Conservation (phyloP, 2,888 invertebrate species). For the Drosophila setosimentum region DNA sequence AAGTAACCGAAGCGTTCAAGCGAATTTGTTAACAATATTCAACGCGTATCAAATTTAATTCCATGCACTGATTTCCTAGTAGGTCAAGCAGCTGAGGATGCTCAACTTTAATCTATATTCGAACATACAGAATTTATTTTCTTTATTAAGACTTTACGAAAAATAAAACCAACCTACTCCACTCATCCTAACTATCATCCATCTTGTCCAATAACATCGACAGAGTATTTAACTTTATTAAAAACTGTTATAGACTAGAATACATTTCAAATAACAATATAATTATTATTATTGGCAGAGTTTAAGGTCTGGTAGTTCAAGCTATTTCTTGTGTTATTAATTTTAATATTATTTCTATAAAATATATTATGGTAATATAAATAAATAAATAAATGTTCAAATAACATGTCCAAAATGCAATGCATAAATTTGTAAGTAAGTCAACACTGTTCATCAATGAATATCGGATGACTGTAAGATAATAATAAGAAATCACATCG, state of each 20-base stretch:
- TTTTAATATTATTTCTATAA: background rate
- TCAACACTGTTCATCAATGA: too few species aligned
- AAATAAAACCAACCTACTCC: background rate
- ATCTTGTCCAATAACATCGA: background rate
- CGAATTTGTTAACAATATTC: background rate
- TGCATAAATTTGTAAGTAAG: too few species aligned
- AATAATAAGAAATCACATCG: background rate
- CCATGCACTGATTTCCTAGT: background rate
- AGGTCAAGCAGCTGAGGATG: background rate
- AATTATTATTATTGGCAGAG: background rate
- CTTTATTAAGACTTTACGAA: too few species aligned
- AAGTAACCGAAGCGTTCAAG: slow-evolving; percentile 1
- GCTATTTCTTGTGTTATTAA: background rate
- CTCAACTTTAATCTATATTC: background rate
- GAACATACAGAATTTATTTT: background rate
- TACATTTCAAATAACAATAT: background rate
- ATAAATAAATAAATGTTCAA: background rate
- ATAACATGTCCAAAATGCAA: too few species aligned
- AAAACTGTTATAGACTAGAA: background rate
- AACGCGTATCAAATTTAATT: slow-evolving; percentile 1
- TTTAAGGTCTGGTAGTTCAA: too few species aligned
- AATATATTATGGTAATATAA: background rate
- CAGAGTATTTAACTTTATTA: background rate
- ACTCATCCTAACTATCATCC: background rate
- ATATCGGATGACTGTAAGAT: too few species aligned